These are phyloP conservation scores for Aplysia californica DNA, from an alignment of 1,140 invertebrate species.

Conservation along the genomic window DNA sequence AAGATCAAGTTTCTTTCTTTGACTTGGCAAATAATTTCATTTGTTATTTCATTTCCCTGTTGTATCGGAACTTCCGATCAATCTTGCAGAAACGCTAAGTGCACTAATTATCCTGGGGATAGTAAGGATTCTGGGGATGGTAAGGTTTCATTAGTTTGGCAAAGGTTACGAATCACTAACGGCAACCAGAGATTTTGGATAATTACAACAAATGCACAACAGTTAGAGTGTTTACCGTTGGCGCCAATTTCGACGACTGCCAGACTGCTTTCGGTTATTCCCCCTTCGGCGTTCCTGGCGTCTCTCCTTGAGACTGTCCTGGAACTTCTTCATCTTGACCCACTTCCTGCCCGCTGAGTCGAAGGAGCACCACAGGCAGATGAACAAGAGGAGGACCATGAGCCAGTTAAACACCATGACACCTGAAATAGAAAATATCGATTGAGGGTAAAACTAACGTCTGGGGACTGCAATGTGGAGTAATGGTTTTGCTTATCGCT, in stretches of 20 bases:
- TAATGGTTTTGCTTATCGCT: not conserved
- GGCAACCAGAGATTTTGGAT: too few relatives aligned
- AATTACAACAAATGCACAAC: too few relatives aligned
- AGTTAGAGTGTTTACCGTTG: conserved; percentile 84
- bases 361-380: conserved; percentile 89
- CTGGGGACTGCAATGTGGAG: not conserved
- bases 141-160: too few relatives aligned
- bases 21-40: too few relatives aligned
- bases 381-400: conserved; percentile 78
- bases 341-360: conserved; percentile 89
- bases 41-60: too few relatives aligned
- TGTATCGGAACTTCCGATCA: too few relatives aligned
- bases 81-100: too few relatives aligned
- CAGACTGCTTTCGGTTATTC: conserved; percentile 80
- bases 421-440: conserved; percentile 70
- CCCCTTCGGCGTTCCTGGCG: conserved; percentile 81
- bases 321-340: conserved; percentile 94
- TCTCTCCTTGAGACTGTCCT: conserved; percentile 82
- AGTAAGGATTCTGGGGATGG: not conserved
- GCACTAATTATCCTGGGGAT: too few relatives aligned
- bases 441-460: not conserved
- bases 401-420: conserved; percentile 85
- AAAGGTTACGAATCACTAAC: too few relatives aligned
- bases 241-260: conserved; percentile 87
- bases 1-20: too few relatives aligned